Base-by-base conservation (phyloP, 1,140 invertebrate genomes). In the Tetramorium parvispinum region DNA sequence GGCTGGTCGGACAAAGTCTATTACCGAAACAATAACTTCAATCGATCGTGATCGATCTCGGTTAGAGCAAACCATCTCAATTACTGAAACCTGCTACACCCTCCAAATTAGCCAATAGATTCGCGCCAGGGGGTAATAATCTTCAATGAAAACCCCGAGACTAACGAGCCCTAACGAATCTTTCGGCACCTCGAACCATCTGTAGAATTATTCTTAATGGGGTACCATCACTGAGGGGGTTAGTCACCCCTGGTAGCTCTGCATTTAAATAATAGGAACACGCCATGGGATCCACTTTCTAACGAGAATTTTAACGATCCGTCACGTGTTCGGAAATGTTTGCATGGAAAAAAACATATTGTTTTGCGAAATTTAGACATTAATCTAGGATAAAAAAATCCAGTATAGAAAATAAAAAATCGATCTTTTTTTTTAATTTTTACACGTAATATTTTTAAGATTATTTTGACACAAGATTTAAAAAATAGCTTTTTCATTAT, bases 101-200 rank as follows among this genome's bases (percentile, higher is more conserved):
- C 68, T 27, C 59, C 49, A 65, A 66, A 89, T 86, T 83, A 88
- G 86, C 77, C 85, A 86, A 87, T 89, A 92, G 89, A 91, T 32
- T 85, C 89, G 24, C 92, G 73, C 73, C 86, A 40, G 91, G 92
- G 87, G 57, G 82, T 85, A 83, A 61, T 65, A 81, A 89, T 61
- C 87, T 75, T 53, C 61, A 85, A 88, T 70, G 76, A 87, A 92
- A 92, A 90, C 91, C 91, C 82, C 87, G 78, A 81, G 77, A 61
- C 89, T 94, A 94, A 94, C 92, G 91, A 94, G 89, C 87, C 65
- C 92, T 93, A 94, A 94, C 93, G 93, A 94, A 93, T 94, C 93
- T 90, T 88, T 92, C 91, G 88, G 89, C 91, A 92, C 92, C 89
- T 92, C 89, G 89, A 76, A 91, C 94, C 94, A 94, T 94, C 93